Evolutionary conservation across 2,888 invertebrate species (phyloP).

Genomic region (Drosophila melanocephala): DNA sequence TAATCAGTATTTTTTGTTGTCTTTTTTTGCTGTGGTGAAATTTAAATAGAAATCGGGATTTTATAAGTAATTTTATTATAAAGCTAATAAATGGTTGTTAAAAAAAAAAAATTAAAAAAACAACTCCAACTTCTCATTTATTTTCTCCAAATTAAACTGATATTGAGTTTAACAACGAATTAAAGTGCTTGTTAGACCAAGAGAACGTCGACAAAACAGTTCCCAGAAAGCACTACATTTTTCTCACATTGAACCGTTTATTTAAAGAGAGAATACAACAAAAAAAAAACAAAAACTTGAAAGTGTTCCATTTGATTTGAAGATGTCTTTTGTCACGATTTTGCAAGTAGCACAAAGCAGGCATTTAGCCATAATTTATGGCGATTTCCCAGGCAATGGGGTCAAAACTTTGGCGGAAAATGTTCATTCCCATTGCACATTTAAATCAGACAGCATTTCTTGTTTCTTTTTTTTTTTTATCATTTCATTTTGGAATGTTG

Average conservation of each 20-base stretch:
- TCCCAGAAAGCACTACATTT: not conserved
- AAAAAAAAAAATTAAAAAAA: not conserved
- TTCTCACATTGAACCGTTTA: constrained; percentile 1
- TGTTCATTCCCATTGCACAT: constrained; percentile 15
- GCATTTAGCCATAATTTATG: constrained; percentile 48
- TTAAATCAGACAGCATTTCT: not conserved
- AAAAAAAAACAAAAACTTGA: constrained; percentile 3
- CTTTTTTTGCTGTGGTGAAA: not conserved
- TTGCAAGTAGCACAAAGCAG: constrained; percentile 3
- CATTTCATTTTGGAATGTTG: not conserved
- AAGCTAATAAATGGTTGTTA: not conserved
- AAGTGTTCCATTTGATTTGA: constrained; percentile 38
- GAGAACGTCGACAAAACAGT: not conserved
- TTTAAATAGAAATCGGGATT: not conserved
- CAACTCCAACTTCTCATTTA: not conserved
- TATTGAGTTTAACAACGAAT: not conserved
- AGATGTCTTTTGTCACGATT: constrained; percentile 59
- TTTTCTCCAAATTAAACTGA: not conserved
- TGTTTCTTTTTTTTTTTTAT: not conserved
- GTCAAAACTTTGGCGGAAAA: constrained; percentile 8
- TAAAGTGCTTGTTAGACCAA: not conserved
- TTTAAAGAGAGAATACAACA: not conserved
- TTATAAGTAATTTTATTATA: not conserved
- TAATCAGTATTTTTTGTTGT: not conserved
- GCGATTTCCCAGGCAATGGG: constrained; percentile 44